Evolutionary conservation across 2,797 vertebrate genomes (phyloP), one percentile per base, ranked within the genome.

Genomic region (Chelonia mydas): DNA sequence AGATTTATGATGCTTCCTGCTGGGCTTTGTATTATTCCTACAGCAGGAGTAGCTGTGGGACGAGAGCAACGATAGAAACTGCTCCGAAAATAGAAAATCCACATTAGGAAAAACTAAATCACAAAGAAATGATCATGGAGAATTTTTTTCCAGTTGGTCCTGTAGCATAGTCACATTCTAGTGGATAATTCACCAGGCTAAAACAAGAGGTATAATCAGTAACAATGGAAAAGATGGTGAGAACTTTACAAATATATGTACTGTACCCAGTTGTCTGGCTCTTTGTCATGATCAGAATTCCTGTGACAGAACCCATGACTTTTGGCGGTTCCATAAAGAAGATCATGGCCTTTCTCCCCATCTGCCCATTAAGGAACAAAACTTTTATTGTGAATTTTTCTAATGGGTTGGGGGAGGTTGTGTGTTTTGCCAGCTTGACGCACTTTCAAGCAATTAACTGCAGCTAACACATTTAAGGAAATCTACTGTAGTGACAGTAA

Each of bases 381-480:
- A 72, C 49, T 53, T 25, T 7, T 47, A 21, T 54, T 68, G 49
- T 51, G 50, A 57, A 2, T 41, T 8, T 72, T 72, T 72, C 4
- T 37, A 68, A 21, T 68, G 65, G n/a, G 33, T 23, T 37, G 65
- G 19, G 65, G 65, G 19, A 72, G 19, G n/a, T 21, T 11, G n/a
- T 72, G 5, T 72, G 65, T 37, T 21, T 37, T 41, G n/a, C n/a
- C 23, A 72, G 21, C 65, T 72, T 77, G 74, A n/a, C 11, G 12
- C 1, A 0, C 1, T 0, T 5, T 47, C 45, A 77, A 49, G 13
- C 74, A 77, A 77, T 77, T 47, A 27, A 77, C 15, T 77, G 74
- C 13, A 47, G 50, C 55, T 3, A 31, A 77, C 47, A 2, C n/a
- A 1, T 45, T 27, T 3, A 3, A 41, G 0, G 0, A 1, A 0